Base-by-base conservation (phyloP, 2,797 vertebrate species). In the Poecilia gillii region DNA sequence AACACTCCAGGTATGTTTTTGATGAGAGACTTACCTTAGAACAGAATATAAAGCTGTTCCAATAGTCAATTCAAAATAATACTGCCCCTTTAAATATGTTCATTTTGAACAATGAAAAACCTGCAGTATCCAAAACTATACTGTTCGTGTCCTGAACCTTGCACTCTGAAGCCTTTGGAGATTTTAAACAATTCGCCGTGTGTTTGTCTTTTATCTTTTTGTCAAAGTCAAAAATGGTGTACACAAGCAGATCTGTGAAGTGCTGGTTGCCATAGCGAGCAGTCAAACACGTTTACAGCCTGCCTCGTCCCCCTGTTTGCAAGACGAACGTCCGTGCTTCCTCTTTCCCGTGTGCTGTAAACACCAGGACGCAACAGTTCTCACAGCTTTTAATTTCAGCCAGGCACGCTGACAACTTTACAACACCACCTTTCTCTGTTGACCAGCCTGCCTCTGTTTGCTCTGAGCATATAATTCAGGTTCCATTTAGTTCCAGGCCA, bases 321-420 rank as follows among this genome's bases (percentile, higher is more conserved):
- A 31, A 76, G 51, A 76, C 76, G 79, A 87, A 75, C 45, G 51
- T 81, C 73, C 45, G 51, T 55, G 70, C 90, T 93, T 95, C 91
- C 92, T 89, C 90, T 93, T 91, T 90, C 77, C 76, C 46, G 41
- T 31, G 59, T 2, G 62, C 81, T 76, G 23, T 88, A 90, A 92
- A 89, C 84, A 78, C 43, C 49, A 16, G 66, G 43, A 78, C 33
- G 62, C 64, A 55, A 33, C 59, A 78, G 82, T 91, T 92, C 86
- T 85, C 88, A 88, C 81, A 55, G 75, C 64, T 70, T 82, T 81
- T 59, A 80, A 78, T 66, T 36, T 28, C 64, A 74, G 2, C 16
- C n/a, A 62, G 23, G 76, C 36, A 0, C 1, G 9, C 49, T 66
- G 76, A 81, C 41, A 72, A 51, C 43, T 88, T 92, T 85, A 92